Evolutionary conservation across 2,888 invertebrate species (phyloP), one percentile per base, ranked within the genome.

Genomic region (Andrena praecox): DNA sequence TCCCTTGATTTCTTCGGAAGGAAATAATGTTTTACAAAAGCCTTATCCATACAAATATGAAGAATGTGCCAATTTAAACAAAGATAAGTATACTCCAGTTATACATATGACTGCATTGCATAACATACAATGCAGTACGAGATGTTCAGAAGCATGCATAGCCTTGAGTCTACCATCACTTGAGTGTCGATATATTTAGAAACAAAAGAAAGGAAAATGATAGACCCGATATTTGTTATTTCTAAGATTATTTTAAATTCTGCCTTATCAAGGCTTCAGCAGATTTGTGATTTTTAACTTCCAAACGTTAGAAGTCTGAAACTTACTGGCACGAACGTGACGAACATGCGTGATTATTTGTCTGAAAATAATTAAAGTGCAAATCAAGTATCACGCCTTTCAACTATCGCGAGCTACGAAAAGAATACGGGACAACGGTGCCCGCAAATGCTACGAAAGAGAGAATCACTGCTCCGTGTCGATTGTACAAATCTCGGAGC

Each of bases 51-150:
- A 70, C 4, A 35, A 29, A 71, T 76, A 35, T 69, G 20, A 70
- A 76, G 42, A 54, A 76, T 70, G 77, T 85, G 82, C 72, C 85
- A 76, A 80, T 69, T 63, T 76, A 80, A n/a, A 27, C 52, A 50
- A 68, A 42, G 35, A 69, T 35, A 7, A 35, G 35, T 27, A 10
- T 72, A 29, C 29, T 69, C 2, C 54, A 48, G 35, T 16, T 54
- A n/a, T 68, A 60, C n/a, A 63, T 60, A 48, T 54, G 56, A 76
- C 20, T 71, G 6, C 54, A 71, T 20, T 63, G 50, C 35, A 62
- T 62, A 72, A 72, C 66, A 71, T 54, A 52, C 20, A 71, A 62
- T 72, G 69, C 71, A 85, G 24, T 62, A 52, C 8, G 35, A 74
- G 60, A 48, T 20, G 8, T 70, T 74, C 62, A 56, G 78, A 74